Evolutionary conservation across 2,888 invertebrate species (phyloP).

Genomic region (Baronia brevicornis): DNA sequence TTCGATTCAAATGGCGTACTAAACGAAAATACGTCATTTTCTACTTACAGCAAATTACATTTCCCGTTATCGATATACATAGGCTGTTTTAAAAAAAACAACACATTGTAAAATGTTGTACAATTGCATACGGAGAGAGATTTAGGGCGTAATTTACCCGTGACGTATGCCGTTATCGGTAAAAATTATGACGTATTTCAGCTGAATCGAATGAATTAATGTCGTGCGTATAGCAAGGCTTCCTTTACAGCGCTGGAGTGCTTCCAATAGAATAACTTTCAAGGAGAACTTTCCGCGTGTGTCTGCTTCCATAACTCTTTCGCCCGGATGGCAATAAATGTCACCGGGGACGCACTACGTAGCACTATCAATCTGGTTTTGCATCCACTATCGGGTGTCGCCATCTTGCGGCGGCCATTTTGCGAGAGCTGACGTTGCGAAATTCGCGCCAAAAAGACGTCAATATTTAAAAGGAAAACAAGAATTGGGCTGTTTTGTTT

Average conservation of each 20-base stretch:
- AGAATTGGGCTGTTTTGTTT: too few relatives aligned
- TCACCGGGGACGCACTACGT: constrained; percentile 49
- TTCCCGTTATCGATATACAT: too few relatives aligned
- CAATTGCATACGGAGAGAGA: constrained; percentile 27
- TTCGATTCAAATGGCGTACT: too few relatives aligned
- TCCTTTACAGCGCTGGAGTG: constrained; percentile 51
- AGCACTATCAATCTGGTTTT: constrained; percentile 62
- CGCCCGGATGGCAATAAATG: constrained; percentile 52
- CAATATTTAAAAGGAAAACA: constrained; percentile 30
- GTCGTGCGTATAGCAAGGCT: constrained; percentile 34
- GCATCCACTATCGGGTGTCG: constrained; percentile 60
- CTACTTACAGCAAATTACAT: too few relatives aligned
- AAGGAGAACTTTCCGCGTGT: constrained; percentile 52
- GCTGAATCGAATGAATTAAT: constrained; percentile 62
- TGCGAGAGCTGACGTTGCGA: constrained; percentile 25
- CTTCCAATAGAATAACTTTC: constrained; percentile 60
- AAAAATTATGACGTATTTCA: constrained; percentile 62
- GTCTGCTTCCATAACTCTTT: constrained; percentile 46
- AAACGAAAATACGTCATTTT: too few relatives aligned
- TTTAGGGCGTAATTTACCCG: constrained; percentile 34
- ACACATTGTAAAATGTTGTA: too few relatives aligned
- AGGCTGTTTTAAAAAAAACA: constrained; percentile 10
- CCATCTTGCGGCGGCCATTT: constrained; percentile 50
- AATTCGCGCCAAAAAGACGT: constrained; percentile 39
- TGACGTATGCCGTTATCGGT: constrained; percentile 43